phyloP scores from a whole-genome alignment of 2,113 vertebrate species.

The Rhabdornis inornatus region DNA sequence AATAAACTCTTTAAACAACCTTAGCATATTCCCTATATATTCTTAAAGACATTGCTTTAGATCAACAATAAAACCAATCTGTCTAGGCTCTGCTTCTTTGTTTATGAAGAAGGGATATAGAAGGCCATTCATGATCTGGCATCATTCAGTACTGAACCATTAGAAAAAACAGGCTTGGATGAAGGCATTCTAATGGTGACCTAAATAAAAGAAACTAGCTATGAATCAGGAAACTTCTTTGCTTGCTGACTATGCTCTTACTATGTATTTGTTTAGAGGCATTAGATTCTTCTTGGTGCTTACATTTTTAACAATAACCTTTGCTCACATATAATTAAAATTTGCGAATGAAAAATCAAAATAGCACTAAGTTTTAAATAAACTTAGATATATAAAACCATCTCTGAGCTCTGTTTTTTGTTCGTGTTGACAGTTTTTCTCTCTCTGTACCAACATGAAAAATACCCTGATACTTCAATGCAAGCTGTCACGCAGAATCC shows the following conservation, averaged over 20 bases:
- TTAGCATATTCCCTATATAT: background rate
- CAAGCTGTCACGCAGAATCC: constrained; percentile 9
- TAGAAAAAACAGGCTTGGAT: constrained; percentile 17
- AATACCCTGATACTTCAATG: background rate
- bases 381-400: constrained; percentile 7
- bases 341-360: constrained; percentile 28
- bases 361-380: constrained; percentile 26
- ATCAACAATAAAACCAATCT: background rate
- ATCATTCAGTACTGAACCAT: background rate
- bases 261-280: background rate
- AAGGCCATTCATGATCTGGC: constrained; percentile 14
- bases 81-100: background rate
- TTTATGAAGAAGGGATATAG: constrained; percentile 15
- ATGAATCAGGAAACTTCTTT: background rate
- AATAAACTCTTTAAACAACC: background rate
- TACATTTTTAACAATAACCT: constrained; percentile 8
- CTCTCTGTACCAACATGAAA: constrained; percentile 33
- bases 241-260: background rate
- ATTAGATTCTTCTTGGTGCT: background rate
- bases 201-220: constrained; percentile 35
- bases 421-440: constrained; percentile 12
- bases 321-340: constrained; percentile 20
- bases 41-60: constrained; percentile 32
- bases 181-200: constrained; percentile 6
- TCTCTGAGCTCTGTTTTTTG: constrained; percentile 15